Evolutionary conservation across 2,888 invertebrate species (phyloP).

Genomic region (Macrophya alboannulata): DNA sequence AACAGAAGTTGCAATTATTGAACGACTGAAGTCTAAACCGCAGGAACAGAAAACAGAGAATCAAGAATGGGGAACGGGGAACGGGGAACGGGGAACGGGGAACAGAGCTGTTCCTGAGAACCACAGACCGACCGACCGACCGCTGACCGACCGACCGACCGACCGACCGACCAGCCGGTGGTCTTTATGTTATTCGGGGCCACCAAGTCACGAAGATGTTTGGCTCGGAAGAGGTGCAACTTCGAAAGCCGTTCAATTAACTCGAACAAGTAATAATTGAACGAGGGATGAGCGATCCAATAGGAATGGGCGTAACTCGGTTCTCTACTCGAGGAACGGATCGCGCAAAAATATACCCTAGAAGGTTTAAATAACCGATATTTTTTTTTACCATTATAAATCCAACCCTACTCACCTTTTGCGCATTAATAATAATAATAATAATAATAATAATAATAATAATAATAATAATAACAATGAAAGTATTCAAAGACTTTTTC

Average conservation of each 20-base stretch:
- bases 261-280: slow-evolving; percentile 47
- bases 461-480: not conserved
- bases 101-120: slow-evolving; percentile 49
- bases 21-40: slow-evolving; percentile 37
- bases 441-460: no score
- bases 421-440: not conserved
- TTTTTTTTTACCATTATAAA: slow-evolving; percentile 17
- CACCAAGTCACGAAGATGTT: slow-evolving; percentile 54
- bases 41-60: slow-evolving; percentile 22
- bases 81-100: slow-evolving; percentile 18
- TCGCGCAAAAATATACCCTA: slow-evolving; percentile 46
- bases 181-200: slow-evolving; percentile 53
- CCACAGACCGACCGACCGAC: slow-evolving; percentile 23
- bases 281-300: slow-evolving; percentile 50
- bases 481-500: not conserved
- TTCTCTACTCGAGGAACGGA: not conserved
- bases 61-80: slow-evolving; percentile 7
- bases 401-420: not conserved
- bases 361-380: slow-evolving; percentile 32
- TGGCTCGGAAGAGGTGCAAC: slow-evolving; percentile 47
- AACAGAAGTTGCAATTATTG: slow-evolving; percentile 56
- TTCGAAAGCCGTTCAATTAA: slow-evolving; percentile 50
- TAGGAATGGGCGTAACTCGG: slow-evolving; percentile 43
- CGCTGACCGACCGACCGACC: slow-evolving; percentile 28
- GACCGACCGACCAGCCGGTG: slow-evolving; percentile 39